Base-by-base conservation (phyloP, 2,113 vertebrate species). In the Triplophysa tibetana region DNA sequence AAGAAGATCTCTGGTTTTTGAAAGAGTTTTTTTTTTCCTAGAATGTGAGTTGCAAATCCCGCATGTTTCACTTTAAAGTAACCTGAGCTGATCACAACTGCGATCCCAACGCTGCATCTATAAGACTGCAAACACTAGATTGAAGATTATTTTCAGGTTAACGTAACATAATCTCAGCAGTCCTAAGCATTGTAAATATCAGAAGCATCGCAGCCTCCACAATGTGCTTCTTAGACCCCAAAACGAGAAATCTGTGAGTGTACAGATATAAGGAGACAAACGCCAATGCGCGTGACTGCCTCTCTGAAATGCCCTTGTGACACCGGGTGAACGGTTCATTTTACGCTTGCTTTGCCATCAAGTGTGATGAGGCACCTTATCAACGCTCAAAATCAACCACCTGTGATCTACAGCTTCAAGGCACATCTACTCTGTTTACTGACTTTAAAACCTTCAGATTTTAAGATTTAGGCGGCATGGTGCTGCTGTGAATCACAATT, bases 261-360 rank as follows among this genome's bases (percentile, higher is more conserved):
- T 58, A 56, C 43, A 67, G 75, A 73, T 75, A 80, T 79, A 77
- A 63, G 58, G 54, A 60, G 74, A 77, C 61, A 80, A 80, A 77
- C 75, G 79, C 23, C 72, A 70, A 66, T 74, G 61, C 19, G 45
- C 78, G 83, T 78, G 74, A 70, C 69, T 75, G 66, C 73, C 75
- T 83, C 43, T 74, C 56, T 83, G 74, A 64, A 81, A 81, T 83
- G 48, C 75, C 75, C 64, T 69, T 70, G 70, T 85, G 81, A 83
- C 81, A 80, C 68, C 14, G 50, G 70, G 60, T 70, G 79, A 64
- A 78, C 50, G 66, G 69, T 83, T 81, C 70, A 85, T 85, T 85
- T 85, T 80, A 81, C 70, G 78, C 77, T 80, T 77, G 77, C 74
- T 77, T 77, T 85, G 81, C 77, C 73, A 85, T 80, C 75, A 48